These are phyloP conservation scores for Bombyx huttoni DNA, from an alignment of 2,888 invertebrate genomes.

Conservation along the genomic window DNA sequence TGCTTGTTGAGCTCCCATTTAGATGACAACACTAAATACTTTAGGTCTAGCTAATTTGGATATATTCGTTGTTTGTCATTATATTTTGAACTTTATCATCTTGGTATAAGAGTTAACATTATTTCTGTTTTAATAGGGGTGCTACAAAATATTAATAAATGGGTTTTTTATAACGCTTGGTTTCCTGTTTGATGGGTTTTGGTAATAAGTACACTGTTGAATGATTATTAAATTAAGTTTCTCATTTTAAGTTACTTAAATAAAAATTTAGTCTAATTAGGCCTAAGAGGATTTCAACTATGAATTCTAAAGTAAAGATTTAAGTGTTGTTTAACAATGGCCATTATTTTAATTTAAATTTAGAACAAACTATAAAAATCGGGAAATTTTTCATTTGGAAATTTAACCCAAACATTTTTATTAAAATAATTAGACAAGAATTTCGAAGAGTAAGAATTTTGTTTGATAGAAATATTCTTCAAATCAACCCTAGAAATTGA, in stretches of 20 bases:
- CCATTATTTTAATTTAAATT: too few species aligned
- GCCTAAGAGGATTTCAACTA: too few species aligned
- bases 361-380: too few species aligned
- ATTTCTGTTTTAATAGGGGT: conserved; percentile 8
- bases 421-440: too few species aligned
- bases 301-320: neutral
- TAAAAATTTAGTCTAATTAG: neutral
- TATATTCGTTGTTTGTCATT: neutral
- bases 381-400: too few species aligned
- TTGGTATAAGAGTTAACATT: neutral
- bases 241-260: conserved; percentile 18
- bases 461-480: too few species aligned
- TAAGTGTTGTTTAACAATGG: neutral
- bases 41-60: conserved; percentile 11
- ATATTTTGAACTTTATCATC: conserved; percentile 2
- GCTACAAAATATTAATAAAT: conserved; percentile 20
- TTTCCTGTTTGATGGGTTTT: conserved; percentile 18
- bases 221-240: conserved; percentile 25
- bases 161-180: conserved; percentile 26
- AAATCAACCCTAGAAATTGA: neutral
- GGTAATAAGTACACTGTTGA: conserved; percentile 13
- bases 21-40: conserved; percentile 10
- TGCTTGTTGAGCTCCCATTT: conserved; percentile 4
- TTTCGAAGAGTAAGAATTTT: too few species aligned
- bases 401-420: too few species aligned